Conservation (phyloP, 2,888 invertebrate species). For the Strigamia crassipes region DNA sequence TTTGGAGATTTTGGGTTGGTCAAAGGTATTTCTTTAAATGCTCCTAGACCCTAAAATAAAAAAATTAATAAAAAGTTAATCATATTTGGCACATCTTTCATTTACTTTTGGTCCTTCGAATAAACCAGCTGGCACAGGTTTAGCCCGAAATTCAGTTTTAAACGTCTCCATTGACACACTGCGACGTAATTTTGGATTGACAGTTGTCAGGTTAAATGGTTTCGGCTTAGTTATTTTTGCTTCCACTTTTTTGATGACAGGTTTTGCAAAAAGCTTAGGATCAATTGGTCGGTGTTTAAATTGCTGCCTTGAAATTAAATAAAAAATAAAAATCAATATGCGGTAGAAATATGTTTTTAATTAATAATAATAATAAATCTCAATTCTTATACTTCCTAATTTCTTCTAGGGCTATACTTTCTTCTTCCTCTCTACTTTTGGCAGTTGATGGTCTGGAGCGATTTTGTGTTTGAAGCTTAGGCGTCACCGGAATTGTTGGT, state of each 20-base stretch:
- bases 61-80: not conserved
- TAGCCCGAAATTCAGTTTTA: slow-evolving; percentile 63
- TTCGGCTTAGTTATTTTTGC: slow-evolving; percentile 67
- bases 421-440: slow-evolving; percentile 67
- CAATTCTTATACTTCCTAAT: slow-evolving; percentile 63
- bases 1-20: not conserved
- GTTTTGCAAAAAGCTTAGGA: slow-evolving; percentile 65
- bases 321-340: not conserved
- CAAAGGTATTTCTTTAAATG: slow-evolving; percentile 53
- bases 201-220: slow-evolving; percentile 69
- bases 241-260: slow-evolving; percentile 62
- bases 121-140: slow-evolving; percentile 67
- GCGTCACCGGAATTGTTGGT: slow-evolving; percentile 56
- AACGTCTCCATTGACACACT: not conserved
- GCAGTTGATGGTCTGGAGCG: slow-evolving; percentile 65
- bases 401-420: slow-evolving; percentile 68
- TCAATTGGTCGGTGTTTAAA: slow-evolving; percentile 72
- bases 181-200: slow-evolving; percentile 53
- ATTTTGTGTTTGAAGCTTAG: slow-evolving; percentile 61
- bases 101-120: slow-evolving; percentile 59
- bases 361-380: not conserved
- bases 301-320: slow-evolving; percentile 61
- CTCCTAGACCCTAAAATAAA: slow-evolving; percentile 54
- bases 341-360: too few relatives aligned
- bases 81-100: slow-evolving; percentile 50